phyloP scores from a whole-genome alignment of 2,888 invertebrate genomes.

The Miltochrista miniata region DNA sequence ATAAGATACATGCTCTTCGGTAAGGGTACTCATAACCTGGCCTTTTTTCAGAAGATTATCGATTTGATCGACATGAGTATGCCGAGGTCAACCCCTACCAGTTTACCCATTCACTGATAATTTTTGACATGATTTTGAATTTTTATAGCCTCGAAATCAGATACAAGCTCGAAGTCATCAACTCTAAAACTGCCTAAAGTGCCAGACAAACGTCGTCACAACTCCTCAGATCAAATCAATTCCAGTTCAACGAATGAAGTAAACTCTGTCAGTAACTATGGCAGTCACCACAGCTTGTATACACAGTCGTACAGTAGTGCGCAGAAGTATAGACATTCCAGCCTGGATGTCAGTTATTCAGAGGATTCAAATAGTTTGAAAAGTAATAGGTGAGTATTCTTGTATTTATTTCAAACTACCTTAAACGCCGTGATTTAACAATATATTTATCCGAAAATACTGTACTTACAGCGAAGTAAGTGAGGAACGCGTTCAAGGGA shows the following conservation, averaged over 20 bases:
- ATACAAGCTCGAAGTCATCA: constrained; percentile 61
- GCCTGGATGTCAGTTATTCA: constrained; percentile 82
- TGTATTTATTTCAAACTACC: no score
- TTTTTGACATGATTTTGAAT: no score
- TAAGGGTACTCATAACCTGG: no score
- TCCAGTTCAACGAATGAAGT: constrained; percentile 52
- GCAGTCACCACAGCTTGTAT: constrained; percentile 71
- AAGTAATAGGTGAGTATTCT: constrained; percentile 83
- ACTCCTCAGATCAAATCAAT: constrained; percentile 72
- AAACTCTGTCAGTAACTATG: constrained; percentile 70
- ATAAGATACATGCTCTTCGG: no score
- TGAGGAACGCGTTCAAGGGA: constrained; percentile 87
- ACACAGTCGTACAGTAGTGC: constrained; percentile 67
- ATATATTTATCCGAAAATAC: neutral
- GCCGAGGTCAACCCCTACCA: no score
- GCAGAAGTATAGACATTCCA: constrained; percentile 67
- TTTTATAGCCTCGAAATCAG: constrained; percentile 61
- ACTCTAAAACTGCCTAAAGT: constrained; percentile 67
- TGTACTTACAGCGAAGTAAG: constrained; percentile 82
- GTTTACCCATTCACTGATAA: no score
- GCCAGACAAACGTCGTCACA: constrained; percentile 84
- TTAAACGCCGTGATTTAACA: no score
- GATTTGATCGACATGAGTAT: no score
- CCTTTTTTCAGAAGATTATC: no score
- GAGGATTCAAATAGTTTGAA: constrained; percentile 89